Conservation (phyloP, 2,888 invertebrate genomes). For the Pandemis corylana region DNA sequence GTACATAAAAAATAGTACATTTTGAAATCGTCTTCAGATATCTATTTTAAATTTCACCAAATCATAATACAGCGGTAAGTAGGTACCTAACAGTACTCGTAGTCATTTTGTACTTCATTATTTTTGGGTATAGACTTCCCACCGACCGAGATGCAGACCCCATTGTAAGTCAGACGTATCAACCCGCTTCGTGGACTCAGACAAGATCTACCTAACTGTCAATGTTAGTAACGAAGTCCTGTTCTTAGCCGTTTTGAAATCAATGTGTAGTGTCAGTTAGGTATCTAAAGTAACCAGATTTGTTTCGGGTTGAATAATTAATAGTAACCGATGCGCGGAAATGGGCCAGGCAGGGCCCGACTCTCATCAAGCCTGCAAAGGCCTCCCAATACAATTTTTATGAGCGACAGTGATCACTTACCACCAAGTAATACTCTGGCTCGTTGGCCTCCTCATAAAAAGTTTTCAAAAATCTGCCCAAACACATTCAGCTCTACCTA, state of each 20-base stretch:
- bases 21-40: too few species aligned
- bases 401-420: background rate
- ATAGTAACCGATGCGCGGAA: conserved; percentile 37
- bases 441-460: background rate
- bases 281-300: conserved; percentile 1
- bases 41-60: too few species aligned
- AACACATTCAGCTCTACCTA: too few species aligned
- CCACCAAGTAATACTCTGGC: background rate
- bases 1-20: too few species aligned
- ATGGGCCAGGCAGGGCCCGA: conserved; percentile 37
- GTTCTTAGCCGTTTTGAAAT: background rate
- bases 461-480: background rate
- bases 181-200: too few species aligned
- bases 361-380: background rate
- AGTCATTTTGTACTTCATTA: too few species aligned
- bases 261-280: background rate
- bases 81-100: too few species aligned
- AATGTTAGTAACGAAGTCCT: too few species aligned
- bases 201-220: too few species aligned
- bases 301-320: conserved; percentile 45
- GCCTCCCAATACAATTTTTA: background rate
- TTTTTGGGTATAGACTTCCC: too few species aligned
- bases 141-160: too few species aligned
- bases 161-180: background rate
- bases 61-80: too few species aligned